Evolutionary conservation across 2,888 invertebrate genomes (phyloP), one percentile per base, ranked within the genome.

Genomic region (Leistus spinibarbis): DNA sequence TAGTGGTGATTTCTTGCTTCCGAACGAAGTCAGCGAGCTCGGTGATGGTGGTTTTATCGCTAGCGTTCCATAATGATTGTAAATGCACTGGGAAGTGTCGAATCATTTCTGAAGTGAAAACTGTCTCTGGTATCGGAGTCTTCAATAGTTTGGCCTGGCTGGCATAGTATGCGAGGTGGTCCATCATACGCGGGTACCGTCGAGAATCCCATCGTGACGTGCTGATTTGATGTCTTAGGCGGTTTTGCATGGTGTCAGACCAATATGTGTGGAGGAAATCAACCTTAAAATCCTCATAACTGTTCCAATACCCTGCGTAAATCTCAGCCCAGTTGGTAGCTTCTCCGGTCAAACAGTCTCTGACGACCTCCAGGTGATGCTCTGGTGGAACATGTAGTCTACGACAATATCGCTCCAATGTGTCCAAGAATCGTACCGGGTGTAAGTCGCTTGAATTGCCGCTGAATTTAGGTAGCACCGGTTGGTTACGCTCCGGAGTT

Each of bases 51-150:
- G 4, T 22, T n/a, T 40, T 22, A 0, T 54, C 40, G 2, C 5
- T 40, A 2, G 24, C 23, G n/a, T 72, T 9, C 72, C 72, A 72
- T 9, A 72, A 24, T 1, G 65, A 72, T 13, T 72, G 71, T 3
- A 72, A 24, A 10, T 17, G 65, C 13, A 72, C 5, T 17, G 72
- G 72, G 16, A 56, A 72, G 20, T 72, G 72, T 5, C 72, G 54
- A 0, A 64, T 72, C 17, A 72, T 54, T 16, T 72, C 72, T 3
- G 65, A 17, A 4, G 65, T 56, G 56, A 72, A 65, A 0, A 65
- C 23, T 5, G n/a, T 53, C 20, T 72, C 72, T 9, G 72, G 72
- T 2, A 72, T 64, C 13, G 27, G 60, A 56, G 9, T 19, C 5
- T 24, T 64, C 27, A 64, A 64, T 23, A 64, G 7, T 16, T 64